Evolutionary conservation across 2,113 vertebrate genomes (phyloP).

Genomic region (Cranoglanis bouderius): DNA sequence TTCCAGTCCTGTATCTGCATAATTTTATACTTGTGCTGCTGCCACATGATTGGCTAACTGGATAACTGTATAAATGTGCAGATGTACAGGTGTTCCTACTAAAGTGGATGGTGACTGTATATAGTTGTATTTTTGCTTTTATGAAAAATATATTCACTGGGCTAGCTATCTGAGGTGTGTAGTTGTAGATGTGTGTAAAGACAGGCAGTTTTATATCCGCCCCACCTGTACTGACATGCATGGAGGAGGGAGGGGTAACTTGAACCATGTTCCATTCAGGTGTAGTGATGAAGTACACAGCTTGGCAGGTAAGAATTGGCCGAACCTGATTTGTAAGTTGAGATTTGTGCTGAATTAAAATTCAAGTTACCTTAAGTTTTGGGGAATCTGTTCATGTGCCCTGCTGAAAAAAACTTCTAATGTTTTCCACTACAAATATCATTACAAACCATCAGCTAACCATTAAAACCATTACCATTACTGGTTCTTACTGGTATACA

Average conservation of each 20-base stretch:
- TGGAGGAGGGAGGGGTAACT: not conserved
- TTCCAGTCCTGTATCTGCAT: too few relatives aligned
- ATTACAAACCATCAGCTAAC: too few relatives aligned
- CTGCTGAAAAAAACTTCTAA: not conserved
- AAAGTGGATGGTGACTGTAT: too few relatives aligned
- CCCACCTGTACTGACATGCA: slow-evolving; percentile 1
- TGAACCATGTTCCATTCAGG: not conserved
- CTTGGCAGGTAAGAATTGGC: not conserved
- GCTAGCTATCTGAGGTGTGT: not conserved
- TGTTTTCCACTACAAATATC: too few relatives aligned
- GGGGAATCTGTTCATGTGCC: not conserved
- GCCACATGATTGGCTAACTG: too few relatives aligned
- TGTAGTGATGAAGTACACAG: not conserved
- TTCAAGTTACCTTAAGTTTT: not conserved
- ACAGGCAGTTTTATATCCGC: not conserved
- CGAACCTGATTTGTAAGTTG: slow-evolving; percentile 10
- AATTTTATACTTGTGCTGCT: too few relatives aligned
- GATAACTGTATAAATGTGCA: too few relatives aligned
- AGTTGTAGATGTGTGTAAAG: not conserved
- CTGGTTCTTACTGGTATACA: too few relatives aligned
- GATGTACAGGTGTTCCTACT: too few relatives aligned
- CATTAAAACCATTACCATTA: too few relatives aligned
- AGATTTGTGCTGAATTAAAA: not conserved
- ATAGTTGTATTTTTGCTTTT: not conserved
- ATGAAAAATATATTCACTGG: not conserved